phyloP scores from a whole-genome alignment of 2,113 vertebrate genomes.

The Mus spicilegus region DNA sequence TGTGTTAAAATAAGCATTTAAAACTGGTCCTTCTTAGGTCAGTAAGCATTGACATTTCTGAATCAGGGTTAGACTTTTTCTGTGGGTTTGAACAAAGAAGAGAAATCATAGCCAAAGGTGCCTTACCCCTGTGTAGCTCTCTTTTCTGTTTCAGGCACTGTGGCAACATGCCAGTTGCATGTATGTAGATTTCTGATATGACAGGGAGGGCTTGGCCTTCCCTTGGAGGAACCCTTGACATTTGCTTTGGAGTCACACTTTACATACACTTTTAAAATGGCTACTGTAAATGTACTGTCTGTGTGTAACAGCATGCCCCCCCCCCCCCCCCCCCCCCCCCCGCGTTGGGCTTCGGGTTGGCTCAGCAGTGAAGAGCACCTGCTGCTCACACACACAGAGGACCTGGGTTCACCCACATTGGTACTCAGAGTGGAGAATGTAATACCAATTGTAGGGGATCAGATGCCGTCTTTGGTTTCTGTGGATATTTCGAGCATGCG shows the following conservation, averaged over 20 bases:
- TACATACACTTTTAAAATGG: neutral
- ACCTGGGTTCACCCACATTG: neutral
- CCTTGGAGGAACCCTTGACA: neutral
- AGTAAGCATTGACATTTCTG: neutral
- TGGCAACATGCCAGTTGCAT: neutral
- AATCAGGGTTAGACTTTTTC: neutral
- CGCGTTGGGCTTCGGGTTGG: neutral
- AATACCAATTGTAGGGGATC: neutral
- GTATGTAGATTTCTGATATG: neutral
- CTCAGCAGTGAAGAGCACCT: neutral
- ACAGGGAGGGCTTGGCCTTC: neutral
- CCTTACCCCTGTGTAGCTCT: neutral
- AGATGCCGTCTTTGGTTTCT: neutral
- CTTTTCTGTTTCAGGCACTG: neutral
- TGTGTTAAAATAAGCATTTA: conserved; percentile 2
- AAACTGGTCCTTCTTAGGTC: neutral
- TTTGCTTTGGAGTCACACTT: neutral
- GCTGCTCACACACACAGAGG: neutral
- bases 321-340: too few relatives aligned
- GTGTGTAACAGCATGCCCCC: neutral
- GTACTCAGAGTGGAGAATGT: neutral
- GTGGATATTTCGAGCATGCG: neutral
- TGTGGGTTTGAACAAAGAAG: neutral
- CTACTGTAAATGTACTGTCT: neutral
- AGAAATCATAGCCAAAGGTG: neutral